Conservation (phyloP, 2,113 vertebrate species). For the Notechis scutatus region DNA sequence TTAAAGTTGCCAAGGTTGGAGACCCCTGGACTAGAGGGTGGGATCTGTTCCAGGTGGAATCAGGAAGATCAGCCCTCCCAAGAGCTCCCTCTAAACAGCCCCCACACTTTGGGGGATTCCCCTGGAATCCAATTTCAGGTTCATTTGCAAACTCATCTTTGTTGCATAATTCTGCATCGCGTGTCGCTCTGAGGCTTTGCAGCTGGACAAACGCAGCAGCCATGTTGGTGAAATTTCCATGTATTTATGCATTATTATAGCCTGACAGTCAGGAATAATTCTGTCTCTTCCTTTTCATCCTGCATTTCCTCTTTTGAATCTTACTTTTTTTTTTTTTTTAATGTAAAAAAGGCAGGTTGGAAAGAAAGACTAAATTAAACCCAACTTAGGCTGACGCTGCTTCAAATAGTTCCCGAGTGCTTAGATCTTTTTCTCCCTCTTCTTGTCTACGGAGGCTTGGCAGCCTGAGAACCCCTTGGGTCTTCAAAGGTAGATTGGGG, state of each 20-base stretch:
- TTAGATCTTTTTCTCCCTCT: constrained; percentile 71
- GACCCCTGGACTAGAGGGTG: no score
- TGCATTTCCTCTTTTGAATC: constrained; percentile 53
- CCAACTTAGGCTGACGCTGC: constrained; percentile 65
- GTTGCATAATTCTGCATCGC: constrained; percentile 54
- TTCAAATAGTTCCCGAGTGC: constrained; percentile 68
- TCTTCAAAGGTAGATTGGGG: constrained; percentile 82
- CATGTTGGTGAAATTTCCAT: constrained; percentile 55
- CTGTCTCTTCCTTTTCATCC: constrained; percentile 62
- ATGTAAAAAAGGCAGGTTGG: constrained; percentile 42
- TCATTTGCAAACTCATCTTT: constrained; percentile 29
- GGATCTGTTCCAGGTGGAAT: background rate
- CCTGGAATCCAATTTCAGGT: background rate
- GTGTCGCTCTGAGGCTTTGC: constrained; percentile 56
- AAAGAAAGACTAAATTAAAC: constrained; percentile 62
- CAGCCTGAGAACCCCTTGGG: constrained; percentile 78
- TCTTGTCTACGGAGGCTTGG: constrained; percentile 80
- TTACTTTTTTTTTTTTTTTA: constrained; percentile 41
- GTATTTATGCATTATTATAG: constrained; percentile 60
- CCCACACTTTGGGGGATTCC: background rate
- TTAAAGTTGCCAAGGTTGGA: no score
- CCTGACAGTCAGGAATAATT: constrained; percentile 63
- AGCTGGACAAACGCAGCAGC: constrained; percentile 44
- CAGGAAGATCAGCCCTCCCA: background rate
- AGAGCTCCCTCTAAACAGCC: background rate